Conservation (phyloP, 2,888 invertebrate genomes). For the Drosophila eohydei region DNA sequence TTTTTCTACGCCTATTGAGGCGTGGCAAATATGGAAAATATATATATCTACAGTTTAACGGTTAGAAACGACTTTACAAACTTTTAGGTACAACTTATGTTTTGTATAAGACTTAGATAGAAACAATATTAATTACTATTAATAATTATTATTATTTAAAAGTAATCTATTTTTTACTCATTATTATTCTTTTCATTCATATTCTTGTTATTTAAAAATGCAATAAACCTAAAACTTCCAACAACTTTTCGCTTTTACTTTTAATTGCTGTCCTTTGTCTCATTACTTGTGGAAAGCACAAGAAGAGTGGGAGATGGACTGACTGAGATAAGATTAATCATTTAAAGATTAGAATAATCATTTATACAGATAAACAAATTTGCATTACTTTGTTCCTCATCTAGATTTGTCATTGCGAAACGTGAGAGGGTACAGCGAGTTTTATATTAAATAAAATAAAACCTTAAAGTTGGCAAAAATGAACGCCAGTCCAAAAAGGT, state of each 20-base stretch:
- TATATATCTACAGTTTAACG: too few relatives aligned
- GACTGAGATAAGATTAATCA: neutral
- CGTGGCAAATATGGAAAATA: too few relatives aligned
- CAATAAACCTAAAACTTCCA: neutral
- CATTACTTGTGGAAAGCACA: neutral
- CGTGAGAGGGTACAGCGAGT: neutral
- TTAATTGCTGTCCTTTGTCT: neutral
- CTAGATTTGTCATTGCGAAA: neutral
- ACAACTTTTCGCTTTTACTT: neutral
- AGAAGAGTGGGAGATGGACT: neutral
- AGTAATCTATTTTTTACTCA: too few relatives aligned
- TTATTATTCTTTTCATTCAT: too few relatives aligned
- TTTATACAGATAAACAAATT: neutral
- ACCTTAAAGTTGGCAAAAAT: neutral
- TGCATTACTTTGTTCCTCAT: neutral
- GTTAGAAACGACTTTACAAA: too few relatives aligned
- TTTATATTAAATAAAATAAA: neutral
- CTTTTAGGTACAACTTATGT: too few relatives aligned
- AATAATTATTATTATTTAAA: too few relatives aligned
- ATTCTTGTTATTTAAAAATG: too few relatives aligned
- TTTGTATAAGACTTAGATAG: too few relatives aligned
- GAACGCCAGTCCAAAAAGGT: neutral
- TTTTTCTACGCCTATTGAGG: too few relatives aligned
- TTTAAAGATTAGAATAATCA: too few relatives aligned
- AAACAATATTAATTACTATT: too few relatives aligned